Evolutionary conservation across 2,113 vertebrate species (phyloP).

Genomic region (Aegypius monachus): DNA sequence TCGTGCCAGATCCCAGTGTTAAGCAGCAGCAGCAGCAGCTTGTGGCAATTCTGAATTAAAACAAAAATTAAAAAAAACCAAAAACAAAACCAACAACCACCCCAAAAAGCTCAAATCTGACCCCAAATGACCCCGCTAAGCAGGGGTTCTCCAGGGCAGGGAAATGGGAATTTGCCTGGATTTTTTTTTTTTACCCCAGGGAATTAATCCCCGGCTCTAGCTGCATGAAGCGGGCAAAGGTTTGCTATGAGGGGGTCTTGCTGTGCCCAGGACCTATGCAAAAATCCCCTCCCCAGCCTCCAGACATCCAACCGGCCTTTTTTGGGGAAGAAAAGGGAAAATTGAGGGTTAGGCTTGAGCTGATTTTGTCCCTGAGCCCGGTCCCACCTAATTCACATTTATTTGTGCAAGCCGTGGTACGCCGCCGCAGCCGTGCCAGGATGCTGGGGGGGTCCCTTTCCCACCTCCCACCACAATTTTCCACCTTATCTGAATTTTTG

Average conservation of each 20-base stretch:
- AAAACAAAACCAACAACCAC: too few species aligned
- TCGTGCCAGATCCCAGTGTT: fast-evolving
- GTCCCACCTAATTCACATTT: background rate
- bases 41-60: background rate
- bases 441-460: background rate
- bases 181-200: background rate
- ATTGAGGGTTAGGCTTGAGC: background rate
- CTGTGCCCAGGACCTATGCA: background rate
- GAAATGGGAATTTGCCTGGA: background rate
- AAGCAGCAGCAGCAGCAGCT: background rate
- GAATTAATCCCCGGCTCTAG: background rate
- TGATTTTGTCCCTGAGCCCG: too few species aligned
- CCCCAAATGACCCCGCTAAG: background rate
- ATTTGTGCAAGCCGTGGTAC: fast-evolving
- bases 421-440: fast-evolving
- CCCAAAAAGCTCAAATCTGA: background rate
- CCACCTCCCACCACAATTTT: background rate
- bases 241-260: background rate
- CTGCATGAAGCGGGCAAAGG: too few species aligned
- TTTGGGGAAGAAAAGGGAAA: background rate
- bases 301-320: background rate
- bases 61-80: background rate
- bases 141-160: background rate
- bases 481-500: background rate
- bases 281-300: background rate